Evolutionary conservation across 2,888 invertebrate species (phyloP).

Genomic region (Brachylomia viminalis): DNA sequence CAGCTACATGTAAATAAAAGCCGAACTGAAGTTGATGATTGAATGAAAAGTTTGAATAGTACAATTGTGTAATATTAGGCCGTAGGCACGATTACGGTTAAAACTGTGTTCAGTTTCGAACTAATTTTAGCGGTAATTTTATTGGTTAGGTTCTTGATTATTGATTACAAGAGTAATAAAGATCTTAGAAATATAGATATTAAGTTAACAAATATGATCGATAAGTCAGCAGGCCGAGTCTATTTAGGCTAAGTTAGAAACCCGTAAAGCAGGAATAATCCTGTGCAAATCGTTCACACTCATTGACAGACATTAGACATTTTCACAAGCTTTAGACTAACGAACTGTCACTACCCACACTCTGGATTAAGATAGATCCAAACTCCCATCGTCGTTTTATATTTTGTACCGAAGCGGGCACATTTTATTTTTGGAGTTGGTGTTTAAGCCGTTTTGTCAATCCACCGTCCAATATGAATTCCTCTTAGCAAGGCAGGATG

Average conservation of each 20-base stretch:
- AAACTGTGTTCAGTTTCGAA: neutral
- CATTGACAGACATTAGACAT: constrained; percentile 31
- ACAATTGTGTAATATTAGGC: neutral
- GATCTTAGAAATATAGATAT: neutral
- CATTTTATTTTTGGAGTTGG: constrained; percentile 60
- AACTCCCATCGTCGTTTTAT: constrained; percentile 49
- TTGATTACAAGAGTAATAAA: neutral
- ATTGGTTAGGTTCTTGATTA: too few species aligned
- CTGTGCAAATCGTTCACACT: constrained; percentile 30
- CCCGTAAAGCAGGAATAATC: constrained; percentile 16
- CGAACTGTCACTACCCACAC: constrained; percentile 53
- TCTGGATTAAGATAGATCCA: constrained; percentile 61
- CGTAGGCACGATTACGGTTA: neutral
- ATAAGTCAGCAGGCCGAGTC: neutral
- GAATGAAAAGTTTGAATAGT: constrained; percentile 30
- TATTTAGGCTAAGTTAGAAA: constrained; percentile 1
- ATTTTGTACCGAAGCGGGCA: constrained; percentile 45
- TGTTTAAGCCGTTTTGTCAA: constrained; percentile 58
- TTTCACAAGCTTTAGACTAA: constrained; percentile 43
- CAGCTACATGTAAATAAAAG: constrained; percentile 20
- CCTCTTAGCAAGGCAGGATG: constrained; percentile 71
- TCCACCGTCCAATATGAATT: constrained; percentile 62
- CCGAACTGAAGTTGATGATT: constrained; percentile 31
- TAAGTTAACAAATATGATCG: constrained; percentile 5
- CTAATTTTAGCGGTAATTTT: neutral